These are phyloP conservation scores for Heliconius ismenius DNA, from an alignment of 2,888 invertebrate species.

Conservation along the genomic window DNA sequence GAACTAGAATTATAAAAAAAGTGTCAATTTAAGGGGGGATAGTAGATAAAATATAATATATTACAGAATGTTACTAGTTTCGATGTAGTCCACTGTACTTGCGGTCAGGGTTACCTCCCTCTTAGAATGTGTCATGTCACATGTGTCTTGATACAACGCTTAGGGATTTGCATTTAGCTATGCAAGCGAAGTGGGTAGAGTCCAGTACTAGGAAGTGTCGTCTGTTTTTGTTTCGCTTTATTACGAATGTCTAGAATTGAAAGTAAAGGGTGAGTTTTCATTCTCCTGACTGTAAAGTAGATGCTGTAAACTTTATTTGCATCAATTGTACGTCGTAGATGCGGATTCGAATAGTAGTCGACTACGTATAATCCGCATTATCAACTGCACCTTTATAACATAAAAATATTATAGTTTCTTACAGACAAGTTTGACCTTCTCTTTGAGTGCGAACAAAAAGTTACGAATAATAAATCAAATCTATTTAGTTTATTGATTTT, in stretches of 20 bases:
- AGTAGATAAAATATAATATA: neutral
- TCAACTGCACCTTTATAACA: neutral
- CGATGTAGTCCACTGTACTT: neutral
- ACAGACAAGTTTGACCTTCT: neutral
- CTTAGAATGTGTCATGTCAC: neutral
- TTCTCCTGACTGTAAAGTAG: too few species aligned
- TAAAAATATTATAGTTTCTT: too few species aligned
- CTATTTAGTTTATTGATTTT: constrained; percentile 10
- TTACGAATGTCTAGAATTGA: too few species aligned
- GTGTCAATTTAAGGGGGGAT: neutral
- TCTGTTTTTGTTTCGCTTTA: too few species aligned
- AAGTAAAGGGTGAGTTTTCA: too few species aligned
- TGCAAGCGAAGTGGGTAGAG: neutral
- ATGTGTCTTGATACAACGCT: neutral
- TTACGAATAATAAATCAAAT: neutral
- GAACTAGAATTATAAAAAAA: too few species aligned
- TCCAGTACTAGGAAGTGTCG: neutral
- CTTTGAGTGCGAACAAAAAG: neutral
- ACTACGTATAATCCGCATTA: neutral
- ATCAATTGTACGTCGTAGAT: too few species aligned
- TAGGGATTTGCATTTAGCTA: neutral
- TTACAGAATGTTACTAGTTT: neutral
- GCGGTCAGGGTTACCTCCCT: too few species aligned
- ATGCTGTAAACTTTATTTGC: too few species aligned
- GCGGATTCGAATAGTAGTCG: too few species aligned